These are phyloP conservation scores for Spondyliosoma cantharus DNA, from an alignment of 2,797 vertebrate species.

Conservation along the genomic window DNA sequence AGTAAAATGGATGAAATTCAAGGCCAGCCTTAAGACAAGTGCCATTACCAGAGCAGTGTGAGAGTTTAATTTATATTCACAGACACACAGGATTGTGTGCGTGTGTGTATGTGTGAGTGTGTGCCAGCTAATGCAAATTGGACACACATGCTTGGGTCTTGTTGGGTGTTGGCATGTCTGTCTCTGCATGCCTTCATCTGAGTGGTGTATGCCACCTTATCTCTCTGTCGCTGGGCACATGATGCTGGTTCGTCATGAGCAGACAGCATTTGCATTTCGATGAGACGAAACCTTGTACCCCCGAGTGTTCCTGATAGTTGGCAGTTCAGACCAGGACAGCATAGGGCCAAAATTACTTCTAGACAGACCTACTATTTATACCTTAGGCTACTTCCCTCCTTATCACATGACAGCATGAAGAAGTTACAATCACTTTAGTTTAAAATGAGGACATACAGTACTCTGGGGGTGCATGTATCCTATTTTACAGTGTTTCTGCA, in stretches of 20 bases:
- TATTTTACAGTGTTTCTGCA: neutral
- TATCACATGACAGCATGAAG: conserved; percentile 58
- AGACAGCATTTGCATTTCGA: conserved; percentile 55
- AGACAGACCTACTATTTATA: conserved; percentile 72
- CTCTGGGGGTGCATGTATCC: neutral
- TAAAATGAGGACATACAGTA: conserved; percentile 3
- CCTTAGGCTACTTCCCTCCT: conserved; percentile 34
- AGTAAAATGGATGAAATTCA: conserved; percentile 14
- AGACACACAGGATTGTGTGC: conserved; percentile 11
- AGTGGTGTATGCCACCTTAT: conserved; percentile 49
- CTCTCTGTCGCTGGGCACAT: conserved; percentile 52
- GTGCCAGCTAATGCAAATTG: conserved; percentile 38
- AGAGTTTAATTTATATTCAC: conserved; percentile 21
- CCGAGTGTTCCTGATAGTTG: conserved; percentile 66
- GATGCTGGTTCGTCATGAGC: conserved; percentile 43
- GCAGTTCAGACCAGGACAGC: conserved; percentile 67
- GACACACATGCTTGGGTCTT: conserved; percentile 24
- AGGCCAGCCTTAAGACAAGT: neutral
- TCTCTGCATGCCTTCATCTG: conserved; percentile 35
- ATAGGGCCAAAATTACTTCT: conserved; percentile 59
- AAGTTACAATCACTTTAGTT: conserved; percentile 53
- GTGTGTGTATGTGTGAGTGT: conserved; percentile 10
- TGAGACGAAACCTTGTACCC: conserved; percentile 62
- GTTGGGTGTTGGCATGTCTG: conserved; percentile 45
- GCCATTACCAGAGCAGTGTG: neutral